Evolutionary conservation across 2,888 invertebrate species (phyloP).

Genomic region (Nymphalis c-album): DNA sequence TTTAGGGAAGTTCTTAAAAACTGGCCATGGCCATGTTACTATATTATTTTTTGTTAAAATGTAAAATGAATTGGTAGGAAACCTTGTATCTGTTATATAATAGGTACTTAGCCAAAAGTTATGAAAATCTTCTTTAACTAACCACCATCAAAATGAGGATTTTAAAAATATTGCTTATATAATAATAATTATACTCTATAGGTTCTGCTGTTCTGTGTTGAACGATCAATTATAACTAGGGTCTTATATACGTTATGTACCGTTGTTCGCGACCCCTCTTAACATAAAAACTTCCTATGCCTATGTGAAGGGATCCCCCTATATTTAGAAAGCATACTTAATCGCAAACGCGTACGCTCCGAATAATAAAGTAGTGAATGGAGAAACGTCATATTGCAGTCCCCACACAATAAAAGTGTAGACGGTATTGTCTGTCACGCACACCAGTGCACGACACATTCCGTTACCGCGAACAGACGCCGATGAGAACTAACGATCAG

Average conservation of each 20-base stretch:
- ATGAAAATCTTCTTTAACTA: neutral
- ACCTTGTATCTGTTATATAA: too few relatives aligned
- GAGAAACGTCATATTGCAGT: slow-evolving; percentile 76
- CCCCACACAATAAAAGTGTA: slow-evolving; percentile 65
- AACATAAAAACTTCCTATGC: slow-evolving; percentile 68
- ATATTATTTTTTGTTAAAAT: too few relatives aligned
- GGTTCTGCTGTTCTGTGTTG: slow-evolving; percentile 50
- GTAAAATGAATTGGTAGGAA: too few relatives aligned
- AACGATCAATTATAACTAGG: slow-evolving; percentile 63
- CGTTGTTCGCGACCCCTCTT: slow-evolving; percentile 56
- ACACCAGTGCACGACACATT: slow-evolving; percentile 41
- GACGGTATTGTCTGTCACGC: slow-evolving; percentile 41
- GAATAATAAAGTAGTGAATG: slow-evolving; percentile 76
- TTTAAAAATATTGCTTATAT: too few relatives aligned
- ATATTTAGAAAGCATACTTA: slow-evolving; percentile 78
- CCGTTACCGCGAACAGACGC: slow-evolving; percentile 39
- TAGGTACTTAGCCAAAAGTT: too few relatives aligned
- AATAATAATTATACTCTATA: slow-evolving; percentile 42
- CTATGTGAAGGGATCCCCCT: slow-evolving; percentile 70
- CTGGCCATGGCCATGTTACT: too few relatives aligned
- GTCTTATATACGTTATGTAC: slow-evolving; percentile 69
- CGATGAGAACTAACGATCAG: slow-evolving; percentile 33
- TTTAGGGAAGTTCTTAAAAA: too few relatives aligned
- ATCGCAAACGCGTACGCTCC: slow-evolving; percentile 72
- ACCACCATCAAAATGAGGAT: slow-evolving; percentile 20